These are phyloP conservation scores for Nomada ferruginata DNA, from an alignment of 2,888 invertebrate species.

Conservation along the genomic window DNA sequence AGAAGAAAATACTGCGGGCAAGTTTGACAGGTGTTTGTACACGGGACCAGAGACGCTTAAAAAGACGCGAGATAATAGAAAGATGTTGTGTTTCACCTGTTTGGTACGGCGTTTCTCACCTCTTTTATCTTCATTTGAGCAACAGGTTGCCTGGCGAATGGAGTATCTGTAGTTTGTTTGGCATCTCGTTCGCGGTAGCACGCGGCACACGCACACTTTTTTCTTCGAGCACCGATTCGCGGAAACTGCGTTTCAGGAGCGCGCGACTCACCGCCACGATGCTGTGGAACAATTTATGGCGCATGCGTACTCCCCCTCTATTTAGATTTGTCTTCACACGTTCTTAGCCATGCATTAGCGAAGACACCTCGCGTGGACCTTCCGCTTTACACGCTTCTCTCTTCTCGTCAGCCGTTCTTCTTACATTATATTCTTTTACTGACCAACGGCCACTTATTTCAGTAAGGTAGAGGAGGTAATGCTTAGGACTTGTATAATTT, in stretches of 20 bases:
- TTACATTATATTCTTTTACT: neutral
- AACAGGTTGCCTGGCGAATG: conserved; percentile 39
- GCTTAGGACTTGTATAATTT: too few relatives aligned
- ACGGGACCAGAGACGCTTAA: neutral
- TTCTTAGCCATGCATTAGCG: conserved; percentile 27
- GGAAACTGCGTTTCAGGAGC: conserved; percentile 83
- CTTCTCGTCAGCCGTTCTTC: neutral
- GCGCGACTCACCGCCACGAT: conserved; percentile 66
- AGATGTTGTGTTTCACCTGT: neutral
- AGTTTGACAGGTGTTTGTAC: conserved; percentile 40
- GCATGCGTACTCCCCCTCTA: conserved; percentile 74
- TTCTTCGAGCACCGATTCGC: conserved; percentile 80
- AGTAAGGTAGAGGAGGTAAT: too few relatives aligned
- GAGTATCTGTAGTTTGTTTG: conserved; percentile 38
- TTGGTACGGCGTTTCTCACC: conserved; percentile 44
- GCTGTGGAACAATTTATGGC: conserved; percentile 58
- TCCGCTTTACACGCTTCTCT: conserved; percentile 14
- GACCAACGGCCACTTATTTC: too few relatives aligned
- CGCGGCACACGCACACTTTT: conserved; percentile 75
- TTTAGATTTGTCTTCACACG: conserved; percentile 42
- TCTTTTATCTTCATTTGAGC: conserved; percentile 61
- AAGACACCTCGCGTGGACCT: neutral
- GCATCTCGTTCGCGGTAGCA: conserved; percentile 61
- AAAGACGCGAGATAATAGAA: neutral
- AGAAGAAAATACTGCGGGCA: neutral